Evolutionary conservation across 2,113 vertebrate species (phyloP).

Genomic region (Neopipo cinnamomea): DNA sequence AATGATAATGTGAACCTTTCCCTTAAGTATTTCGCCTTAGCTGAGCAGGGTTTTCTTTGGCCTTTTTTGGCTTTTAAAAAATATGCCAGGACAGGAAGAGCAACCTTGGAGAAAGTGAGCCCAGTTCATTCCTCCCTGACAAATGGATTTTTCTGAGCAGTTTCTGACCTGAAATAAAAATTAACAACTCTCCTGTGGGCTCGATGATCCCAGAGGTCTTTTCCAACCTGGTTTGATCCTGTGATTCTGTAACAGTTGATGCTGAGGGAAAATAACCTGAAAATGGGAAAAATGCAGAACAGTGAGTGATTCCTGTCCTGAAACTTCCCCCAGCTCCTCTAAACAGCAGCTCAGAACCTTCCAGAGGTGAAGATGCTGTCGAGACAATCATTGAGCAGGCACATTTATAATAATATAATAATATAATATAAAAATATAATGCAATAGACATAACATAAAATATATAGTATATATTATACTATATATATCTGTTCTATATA

Average conservation of each 20-base stretch:
- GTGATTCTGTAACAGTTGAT: too few species aligned
- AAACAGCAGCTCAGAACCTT: too few species aligned
- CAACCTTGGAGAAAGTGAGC: neutral
- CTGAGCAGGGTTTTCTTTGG: neutral
- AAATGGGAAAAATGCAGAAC: neutral
- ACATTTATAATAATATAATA: neutral
- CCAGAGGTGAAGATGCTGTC: too few species aligned
- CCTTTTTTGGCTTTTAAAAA: neutral
- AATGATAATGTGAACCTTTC: neutral
- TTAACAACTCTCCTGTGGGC: too few species aligned
- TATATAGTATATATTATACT: too few species aligned
- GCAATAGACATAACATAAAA: too few species aligned
- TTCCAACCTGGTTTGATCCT: too few species aligned
- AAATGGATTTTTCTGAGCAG: neutral
- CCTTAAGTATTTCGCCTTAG: neutral
- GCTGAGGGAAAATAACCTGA: neutral
- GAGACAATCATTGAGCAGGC: too few species aligned
- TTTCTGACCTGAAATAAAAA: neutral
- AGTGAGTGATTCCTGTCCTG: neutral
- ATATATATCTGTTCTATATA: too few species aligned
- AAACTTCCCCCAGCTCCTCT: too few species aligned
- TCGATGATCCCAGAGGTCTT: too few species aligned
- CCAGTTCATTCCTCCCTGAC: neutral
- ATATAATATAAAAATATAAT: too few species aligned
- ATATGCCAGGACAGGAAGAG: neutral